Base-by-base conservation (phyloP, 2,888 invertebrate species). In the Eudemis profundana region DNA sequence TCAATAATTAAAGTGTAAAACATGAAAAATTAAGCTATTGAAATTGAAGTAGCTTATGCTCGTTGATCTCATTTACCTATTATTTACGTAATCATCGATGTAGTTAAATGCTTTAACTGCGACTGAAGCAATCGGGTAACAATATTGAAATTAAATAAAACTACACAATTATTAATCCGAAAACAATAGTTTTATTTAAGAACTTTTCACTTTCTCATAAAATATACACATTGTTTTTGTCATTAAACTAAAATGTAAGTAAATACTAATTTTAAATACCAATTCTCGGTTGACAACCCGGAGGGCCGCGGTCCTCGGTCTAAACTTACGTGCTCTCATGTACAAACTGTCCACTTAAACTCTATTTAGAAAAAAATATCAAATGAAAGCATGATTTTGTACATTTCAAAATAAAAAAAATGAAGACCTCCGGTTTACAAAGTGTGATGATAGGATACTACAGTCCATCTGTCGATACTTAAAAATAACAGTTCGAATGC, bases 101-200 rank as follows among this genome's bases (percentile, higher is more conserved):
- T 49, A 42, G 40, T 50, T 50, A 14, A n/a, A n/a, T n/a, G n/a
- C n/a, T n/a, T n/a, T n/a, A n/a, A n/a, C n/a, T n/a, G n/a, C 15
- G 56, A 49, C 56, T 40, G 49, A 53, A 44, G 33, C 3, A 14
- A 60, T 42, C 42, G 21, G 23, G 77, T n/a, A 78, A 77, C 69
- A 69, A 68, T 68, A 70, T 74, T 74, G 74, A 72, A 77, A 72
- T 73, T 69, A 90, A 92, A 92, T 91, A 90, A 92, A 92, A 92
- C 91, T 79, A 84, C 76, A 77, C 70, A 83, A 76, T 86, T 85
- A 87, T 88, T 92, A 92, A 92, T 92, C 92, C 92, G 92, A 92
- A 92, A 92, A 92, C 92, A 92, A 92, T 92, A 90, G 92, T 92
- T 92, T 91, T 92, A 92, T 92, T 92, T 90, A 91, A 91, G 91